Evolutionary conservation across 2,797 vertebrate genomes (phyloP).

Genomic region (Coregonus sp.): DNA sequence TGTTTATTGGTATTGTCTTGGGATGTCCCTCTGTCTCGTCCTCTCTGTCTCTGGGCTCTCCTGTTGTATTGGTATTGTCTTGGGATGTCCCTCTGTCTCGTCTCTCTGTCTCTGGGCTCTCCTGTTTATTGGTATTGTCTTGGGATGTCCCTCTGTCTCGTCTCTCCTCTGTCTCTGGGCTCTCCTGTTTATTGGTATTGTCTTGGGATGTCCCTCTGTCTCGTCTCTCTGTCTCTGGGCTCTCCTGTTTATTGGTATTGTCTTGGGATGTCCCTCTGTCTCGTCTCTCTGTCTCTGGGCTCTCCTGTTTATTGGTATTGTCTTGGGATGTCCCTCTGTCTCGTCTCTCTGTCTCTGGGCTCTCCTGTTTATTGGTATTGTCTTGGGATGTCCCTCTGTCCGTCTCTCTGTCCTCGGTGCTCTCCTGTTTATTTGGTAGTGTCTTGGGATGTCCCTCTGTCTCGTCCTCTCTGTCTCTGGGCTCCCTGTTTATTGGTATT

Average conservation of each 20-base stretch:
- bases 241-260: neutral
- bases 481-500: constrained; percentile 1
- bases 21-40: constrained; percentile 30
- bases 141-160: constrained; percentile 40
- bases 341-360: neutral
- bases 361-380: neutral
- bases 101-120: neutral
- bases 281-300: neutral
- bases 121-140: constrained; percentile 23
- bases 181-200: neutral
- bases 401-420: neutral
- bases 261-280: constrained; percentile 48
- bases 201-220: constrained; percentile 48
- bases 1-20: constrained; percentile 37
- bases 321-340: constrained; percentile 48
- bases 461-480: neutral
- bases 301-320: neutral
- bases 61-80: constrained; percentile 24
- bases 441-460: constrained; percentile 51
- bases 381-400: constrained; percentile 48
- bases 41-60: neutral
- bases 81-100: constrained; percentile 40
- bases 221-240: neutral
- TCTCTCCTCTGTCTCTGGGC: neutral
- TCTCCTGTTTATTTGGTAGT: constrained; percentile 6